A percentile compares a stretch with the other conserved stretches of the same genome.
phyloP scores from a whole-genome alignment of 2,113 vertebrate species.

The Tenrec ecaudatus region DNA sequence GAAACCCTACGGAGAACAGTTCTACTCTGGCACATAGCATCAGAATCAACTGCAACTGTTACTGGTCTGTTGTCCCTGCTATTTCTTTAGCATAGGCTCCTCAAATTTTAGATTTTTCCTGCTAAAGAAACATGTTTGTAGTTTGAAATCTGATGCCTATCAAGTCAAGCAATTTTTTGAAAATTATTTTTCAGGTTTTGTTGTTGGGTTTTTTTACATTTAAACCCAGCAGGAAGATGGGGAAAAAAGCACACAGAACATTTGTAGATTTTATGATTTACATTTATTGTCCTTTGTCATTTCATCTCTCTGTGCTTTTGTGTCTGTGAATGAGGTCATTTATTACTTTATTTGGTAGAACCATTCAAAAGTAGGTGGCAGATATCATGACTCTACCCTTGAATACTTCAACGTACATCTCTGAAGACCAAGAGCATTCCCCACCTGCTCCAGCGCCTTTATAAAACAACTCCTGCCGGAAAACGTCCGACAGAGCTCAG shows the following conservation, averaged over 20 bases:
- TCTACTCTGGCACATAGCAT: background rate
- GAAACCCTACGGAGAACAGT: background rate
- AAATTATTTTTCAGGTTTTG: background rate
- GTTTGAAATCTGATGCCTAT: slow-evolving; percentile 49
- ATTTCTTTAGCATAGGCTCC: background rate
- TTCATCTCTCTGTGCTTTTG: background rate
- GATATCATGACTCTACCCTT: background rate
- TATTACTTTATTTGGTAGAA: background rate
- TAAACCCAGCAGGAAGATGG: background rate
- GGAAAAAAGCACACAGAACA: background rate
- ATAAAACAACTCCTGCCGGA: slow-evolving; percentile 42
- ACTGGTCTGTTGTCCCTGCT: slow-evolving; percentile 26
- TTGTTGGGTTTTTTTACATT: background rate
- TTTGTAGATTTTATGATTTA: background rate
- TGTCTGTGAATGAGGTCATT: background rate
- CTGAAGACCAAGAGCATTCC: slow-evolving; percentile 43
- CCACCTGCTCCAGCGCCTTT: background rate
- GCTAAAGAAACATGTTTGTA: slow-evolving; percentile 26
- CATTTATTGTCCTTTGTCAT: background rate
- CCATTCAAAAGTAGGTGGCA: slow-evolving; percentile 36
- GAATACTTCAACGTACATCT: slow-evolving; percentile 13
- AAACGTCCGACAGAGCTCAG: slow-evolving; percentile 3
- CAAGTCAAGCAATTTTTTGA: slow-evolving; percentile 35
- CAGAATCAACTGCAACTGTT: background rate
- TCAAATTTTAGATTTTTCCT: slow-evolving; percentile 45